Conservation (phyloP, 2,113 vertebrate genomes). For the Cichladusa arquata region DNA sequence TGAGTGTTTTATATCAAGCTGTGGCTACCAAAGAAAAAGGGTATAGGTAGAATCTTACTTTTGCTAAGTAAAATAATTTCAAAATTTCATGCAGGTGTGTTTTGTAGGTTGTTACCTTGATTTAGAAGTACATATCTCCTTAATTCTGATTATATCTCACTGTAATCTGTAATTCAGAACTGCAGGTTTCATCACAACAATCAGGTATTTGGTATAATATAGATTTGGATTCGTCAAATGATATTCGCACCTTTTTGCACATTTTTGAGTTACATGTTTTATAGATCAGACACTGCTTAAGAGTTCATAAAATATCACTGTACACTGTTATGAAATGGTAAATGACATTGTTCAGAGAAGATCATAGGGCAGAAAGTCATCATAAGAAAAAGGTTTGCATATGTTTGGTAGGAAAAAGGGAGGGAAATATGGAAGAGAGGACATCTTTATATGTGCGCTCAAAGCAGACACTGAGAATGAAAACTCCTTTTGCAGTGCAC, state of each 20-base stretch:
- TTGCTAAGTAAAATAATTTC: background rate
- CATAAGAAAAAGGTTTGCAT: background rate
- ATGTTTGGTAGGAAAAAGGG: background rate
- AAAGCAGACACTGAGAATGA: background rate
- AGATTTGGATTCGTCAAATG: background rate
- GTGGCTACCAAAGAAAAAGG: background rate
- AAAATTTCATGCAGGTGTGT: background rate
- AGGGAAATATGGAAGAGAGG: background rate
- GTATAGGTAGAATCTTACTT: background rate
- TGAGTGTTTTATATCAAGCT: background rate
- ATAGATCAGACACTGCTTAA: background rate
- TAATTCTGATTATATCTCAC: background rate
- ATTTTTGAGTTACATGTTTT: background rate
- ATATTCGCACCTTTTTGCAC: background rate
- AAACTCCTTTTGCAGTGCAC: background rate
- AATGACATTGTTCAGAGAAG: background rate
- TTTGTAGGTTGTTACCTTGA: background rate
- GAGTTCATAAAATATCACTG: background rate
- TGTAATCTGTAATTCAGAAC: background rate
- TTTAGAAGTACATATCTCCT: background rate
- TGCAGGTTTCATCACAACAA: background rate
- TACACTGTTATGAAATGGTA: background rate
- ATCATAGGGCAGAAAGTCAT: background rate
- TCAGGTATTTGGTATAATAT: background rate
- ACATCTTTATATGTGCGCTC: background rate